Evolutionary conservation across 2,113 vertebrate species (phyloP).

Genomic region (Deroptyus accipitrinus): DNA sequence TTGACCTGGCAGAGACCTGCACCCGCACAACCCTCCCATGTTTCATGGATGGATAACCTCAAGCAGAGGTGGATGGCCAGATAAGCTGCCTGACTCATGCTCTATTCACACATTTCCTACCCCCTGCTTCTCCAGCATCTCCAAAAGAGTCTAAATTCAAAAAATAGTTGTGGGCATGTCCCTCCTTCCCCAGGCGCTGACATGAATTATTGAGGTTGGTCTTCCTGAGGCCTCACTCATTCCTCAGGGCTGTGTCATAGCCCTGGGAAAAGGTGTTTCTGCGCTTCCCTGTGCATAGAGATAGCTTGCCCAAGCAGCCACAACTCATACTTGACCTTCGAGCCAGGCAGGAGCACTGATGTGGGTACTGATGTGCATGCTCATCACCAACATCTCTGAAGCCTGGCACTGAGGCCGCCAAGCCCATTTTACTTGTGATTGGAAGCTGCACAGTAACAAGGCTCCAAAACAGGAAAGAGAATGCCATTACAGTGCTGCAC

Average conservation of each 20-base stretch:
- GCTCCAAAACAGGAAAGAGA: conserved; percentile 7
- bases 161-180: not conserved
- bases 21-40: not conserved
- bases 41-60: not conserved
- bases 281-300: not conserved
- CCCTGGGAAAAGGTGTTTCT: not conserved
- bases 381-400: not conserved
- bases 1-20: not conserved
- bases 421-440: not conserved
- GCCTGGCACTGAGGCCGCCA: not conserved
- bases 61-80: not conserved
- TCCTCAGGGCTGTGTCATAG: not conserved
- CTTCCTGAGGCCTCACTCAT: not conserved
- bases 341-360: not conserved
- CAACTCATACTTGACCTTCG: fast-evolving
- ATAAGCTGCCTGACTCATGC: not conserved
- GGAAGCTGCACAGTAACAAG: not conserved
- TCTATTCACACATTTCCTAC: not conserved
- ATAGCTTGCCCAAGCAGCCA: not conserved
- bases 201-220: not conserved
- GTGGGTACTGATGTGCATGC: too few relatives aligned
- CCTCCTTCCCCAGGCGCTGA: not conserved
- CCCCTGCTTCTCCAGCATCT: not conserved
- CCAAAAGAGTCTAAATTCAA: not conserved
- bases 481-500: not conserved